Evolutionary conservation across 2,113 vertebrate species (phyloP), one percentile per base, ranked within the genome.

Genomic region (Phaethon lepturus): DNA sequence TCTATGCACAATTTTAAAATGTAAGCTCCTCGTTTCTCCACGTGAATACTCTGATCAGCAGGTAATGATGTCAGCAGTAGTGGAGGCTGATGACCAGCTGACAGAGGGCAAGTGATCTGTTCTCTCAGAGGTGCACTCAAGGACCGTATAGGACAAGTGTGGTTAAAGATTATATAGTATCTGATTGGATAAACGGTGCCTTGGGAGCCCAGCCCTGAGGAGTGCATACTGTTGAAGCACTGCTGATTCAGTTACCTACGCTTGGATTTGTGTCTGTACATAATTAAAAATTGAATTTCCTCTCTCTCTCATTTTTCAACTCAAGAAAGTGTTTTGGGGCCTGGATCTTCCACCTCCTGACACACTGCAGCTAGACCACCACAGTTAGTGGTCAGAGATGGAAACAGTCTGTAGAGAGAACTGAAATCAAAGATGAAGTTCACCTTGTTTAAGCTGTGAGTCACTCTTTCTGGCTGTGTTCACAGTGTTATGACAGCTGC

Each of bases 401-500:
- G 83, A 89, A 91, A 59, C 7, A 72, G 6, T 67, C 44, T 74
- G 55, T 42, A 82, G 91, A 74, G 77, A 83, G 58, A 93, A 68
- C 42, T 73, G 76, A 91, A 94, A 95, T 91, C 17, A 66, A 90
- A 85, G 60, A 74, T 78, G 40, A 84, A 87, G 67, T 73, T 87
- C 77, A 95, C 94, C 86, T 93, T 95, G 73, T 73, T 81, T 82
- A 64, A 87, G 84, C 67, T 87, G 62, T 85, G 91, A 95, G 69
- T 95, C 92, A 95, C 44, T 85, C 80, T 91, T 81, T 74, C 89
- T 94, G 95, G 62, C 53, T 94, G 52, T 64, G 49, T 91, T 91
- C 93, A 85, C 69, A 38, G 86, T 85, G 90, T 91, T 94, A 62
- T 89, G 91, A 94, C 91, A 97, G 73, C 91, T 96, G 66, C 86